Conservation (phyloP, 1,140 invertebrate species). For the Aphidius ervi region DNA sequence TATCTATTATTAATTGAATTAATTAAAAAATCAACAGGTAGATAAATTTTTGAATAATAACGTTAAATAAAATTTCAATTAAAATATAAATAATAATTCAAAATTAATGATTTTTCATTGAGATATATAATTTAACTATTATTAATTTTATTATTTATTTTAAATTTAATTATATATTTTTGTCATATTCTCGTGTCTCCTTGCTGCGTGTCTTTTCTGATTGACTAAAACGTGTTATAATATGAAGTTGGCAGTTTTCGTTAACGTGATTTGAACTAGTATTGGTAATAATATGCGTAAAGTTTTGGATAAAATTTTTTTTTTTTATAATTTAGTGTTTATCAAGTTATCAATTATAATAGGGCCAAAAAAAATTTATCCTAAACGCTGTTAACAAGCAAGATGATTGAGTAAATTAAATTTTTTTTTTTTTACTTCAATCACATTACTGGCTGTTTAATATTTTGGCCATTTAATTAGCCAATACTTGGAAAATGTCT, state of each 20-base stretch:
- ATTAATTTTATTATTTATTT: constrained; percentile 23
- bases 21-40: too few species aligned
- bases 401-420: too few species aligned
- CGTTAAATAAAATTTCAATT: too few species aligned
- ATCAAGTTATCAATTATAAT: background rate
- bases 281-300: constrained; percentile 25
- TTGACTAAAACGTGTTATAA: constrained; percentile 44
- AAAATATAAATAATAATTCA: too few species aligned
- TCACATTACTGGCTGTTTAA: constrained; percentile 3
- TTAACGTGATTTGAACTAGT: constrained; percentile 40
- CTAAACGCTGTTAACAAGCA: too few species aligned
- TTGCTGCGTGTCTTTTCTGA: constrained; percentile 25
- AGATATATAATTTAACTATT: too few species aligned
- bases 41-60: too few species aligned
- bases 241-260: constrained; percentile 46
- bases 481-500: too few species aligned
- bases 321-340: constrained; percentile 2
- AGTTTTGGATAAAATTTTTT: constrained; percentile 19
- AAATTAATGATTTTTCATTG: too few species aligned
- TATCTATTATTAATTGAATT: too few species aligned
- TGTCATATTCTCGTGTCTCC: constrained; percentile 8
- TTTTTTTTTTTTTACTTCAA: background rate
- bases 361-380: background rate
- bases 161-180: constrained; percentile 29
- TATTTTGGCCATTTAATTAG: too few species aligned